Evolutionary conservation across 64 coral and sea anemone species (phyloP), one percentile per base, ranked within the genome.

Genomic region (Trachythela sp.): DNA sequence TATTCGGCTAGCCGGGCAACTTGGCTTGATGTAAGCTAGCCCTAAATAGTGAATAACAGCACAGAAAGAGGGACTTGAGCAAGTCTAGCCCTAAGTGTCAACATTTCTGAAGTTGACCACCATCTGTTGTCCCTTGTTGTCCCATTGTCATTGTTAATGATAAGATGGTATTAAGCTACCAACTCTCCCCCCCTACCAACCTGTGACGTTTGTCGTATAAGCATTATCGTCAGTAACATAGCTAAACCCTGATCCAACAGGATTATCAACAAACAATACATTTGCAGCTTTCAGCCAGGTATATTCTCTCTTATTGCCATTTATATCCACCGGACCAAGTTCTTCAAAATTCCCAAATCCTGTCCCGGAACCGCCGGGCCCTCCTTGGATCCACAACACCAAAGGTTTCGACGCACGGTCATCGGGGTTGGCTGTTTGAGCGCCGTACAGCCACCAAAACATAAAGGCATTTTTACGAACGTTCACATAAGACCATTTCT

Each of bases 371-470:
- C 88, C 96, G 14, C 96, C 96, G 1, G 96, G 96, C 0, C 96
- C 96, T 49, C 96, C 96, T 84, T 99, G 96, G 0, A 99, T 87
- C 96, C 96, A 99, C 96, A 99, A 91, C 4, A 99, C 83, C 9
- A 99, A 88, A 18, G 96, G 96, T 89, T 90, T 93, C 8, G 52
- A 86, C 52, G 22, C 27, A 29, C 45, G 90, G 30, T 91, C 85
- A 9, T 35, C 27, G 9, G 84, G 75, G 32, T 71, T 30, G 17
- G 18, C 84, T 6, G 70, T 88, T 10, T 91, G 59, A 17, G 95
- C 95, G 1, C 95, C 95, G 58, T 97, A 92, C 2, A 97, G 59
- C 95, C 95, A 97, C 95, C 95, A 97, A 76, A 97, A 97, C 93
- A 94, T 97, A 30, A 84, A 87, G 0, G 95, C 95, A 50, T 93